Evolutionary conservation across 2,888 invertebrate species (phyloP).

Genomic region (Drosophila paracracens): DNA sequence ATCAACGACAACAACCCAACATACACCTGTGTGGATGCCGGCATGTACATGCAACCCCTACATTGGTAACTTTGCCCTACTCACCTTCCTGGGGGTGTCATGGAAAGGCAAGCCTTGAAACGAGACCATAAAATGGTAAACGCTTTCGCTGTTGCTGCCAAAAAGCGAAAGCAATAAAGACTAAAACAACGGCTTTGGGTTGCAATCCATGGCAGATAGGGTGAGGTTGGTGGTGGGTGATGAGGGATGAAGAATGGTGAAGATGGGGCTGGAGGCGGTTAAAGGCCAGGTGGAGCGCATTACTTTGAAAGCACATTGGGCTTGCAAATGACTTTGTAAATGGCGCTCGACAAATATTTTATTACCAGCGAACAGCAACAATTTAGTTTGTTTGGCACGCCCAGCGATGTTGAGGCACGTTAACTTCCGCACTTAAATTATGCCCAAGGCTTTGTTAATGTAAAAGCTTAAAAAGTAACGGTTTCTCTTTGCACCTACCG

Average conservation of each 20-base stretch:
- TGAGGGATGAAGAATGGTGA: neutral
- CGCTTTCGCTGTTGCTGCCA: constrained; percentile 37
- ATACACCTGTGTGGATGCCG: constrained; percentile 16
- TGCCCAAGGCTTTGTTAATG: constrained; percentile 37
- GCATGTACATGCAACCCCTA: constrained; percentile 4
- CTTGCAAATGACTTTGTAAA: constrained; percentile 80
- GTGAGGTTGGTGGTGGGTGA: no score
- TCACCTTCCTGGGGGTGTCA: constrained; percentile 11
- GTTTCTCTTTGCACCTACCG: constrained; percentile 1
- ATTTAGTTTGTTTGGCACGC: constrained; percentile 57
- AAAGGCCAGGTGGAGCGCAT: constrained; percentile 71
- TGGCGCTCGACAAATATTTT: constrained; percentile 77
- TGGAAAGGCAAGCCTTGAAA: constrained; percentile 49
- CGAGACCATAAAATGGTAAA: constrained; percentile 69
- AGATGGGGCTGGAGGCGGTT: neutral
- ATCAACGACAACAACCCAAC: constrained; percentile 43
- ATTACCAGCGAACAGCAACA: constrained; percentile 69
- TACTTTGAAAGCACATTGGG: constrained; percentile 75
- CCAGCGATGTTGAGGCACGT: constrained; percentile 21
- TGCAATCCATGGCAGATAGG: constrained; percentile 1
- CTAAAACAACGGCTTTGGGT: constrained; percentile 65
- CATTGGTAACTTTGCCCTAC: constrained; percentile 11
- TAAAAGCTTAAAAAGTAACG: constrained; percentile 15
- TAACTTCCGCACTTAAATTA: constrained; percentile 26
- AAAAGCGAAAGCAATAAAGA: constrained; percentile 68